Evolutionary conservation across 1,140 invertebrate species (phyloP), one percentile per base, ranked within the genome.

Genomic region (Schmidtea mediterranea): DNA sequence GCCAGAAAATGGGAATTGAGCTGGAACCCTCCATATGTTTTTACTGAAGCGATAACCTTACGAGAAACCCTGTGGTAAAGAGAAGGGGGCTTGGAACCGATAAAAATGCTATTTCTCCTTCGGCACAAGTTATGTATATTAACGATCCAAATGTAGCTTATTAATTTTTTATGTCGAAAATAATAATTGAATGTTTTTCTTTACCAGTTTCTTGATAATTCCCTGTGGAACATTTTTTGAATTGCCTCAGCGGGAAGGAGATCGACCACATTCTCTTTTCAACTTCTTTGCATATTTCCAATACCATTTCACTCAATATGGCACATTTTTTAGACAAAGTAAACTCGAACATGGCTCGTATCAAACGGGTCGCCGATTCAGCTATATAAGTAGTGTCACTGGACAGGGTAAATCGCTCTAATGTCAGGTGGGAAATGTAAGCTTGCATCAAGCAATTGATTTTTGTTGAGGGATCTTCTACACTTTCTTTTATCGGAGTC

Each of bases 351-450:
- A 98, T 89, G 1, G 92, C 90, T 55, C 92, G 67, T 71, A 97
- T 80, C 3, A 98, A 69, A 48, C 92, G 71, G 2, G 80, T 77
- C 0, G 92, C 92, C 3, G 86, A 94, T 65, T 98, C 90, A 0
- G 90, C 95, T 0, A 98, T 83, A 59, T 84, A 98, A 0, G 97
- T 83, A 90, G 97, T 97, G 63, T 98, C 92, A 0, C 86, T 81
- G 81, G 95, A 90, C 2, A 98, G 67, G 1, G 89, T 87, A 65
- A 97, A 94, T 12, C 90, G 89, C 63, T 97, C 90, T 36, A 98
- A 68, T 65, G 97, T 95, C 38, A 98, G 63, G 60, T 97, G 89
- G 0, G 89, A 97, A 48, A 98, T 95, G 63, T 95, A 97, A 0
- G 89, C 87, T 66, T 97, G 87, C 2, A 97, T 69, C 2, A 95